Evolutionary conservation across 1,140 invertebrate genomes (phyloP), one percentile per base, ranked within the genome.

Genomic region (Hydropsyche tenuis): DNA sequence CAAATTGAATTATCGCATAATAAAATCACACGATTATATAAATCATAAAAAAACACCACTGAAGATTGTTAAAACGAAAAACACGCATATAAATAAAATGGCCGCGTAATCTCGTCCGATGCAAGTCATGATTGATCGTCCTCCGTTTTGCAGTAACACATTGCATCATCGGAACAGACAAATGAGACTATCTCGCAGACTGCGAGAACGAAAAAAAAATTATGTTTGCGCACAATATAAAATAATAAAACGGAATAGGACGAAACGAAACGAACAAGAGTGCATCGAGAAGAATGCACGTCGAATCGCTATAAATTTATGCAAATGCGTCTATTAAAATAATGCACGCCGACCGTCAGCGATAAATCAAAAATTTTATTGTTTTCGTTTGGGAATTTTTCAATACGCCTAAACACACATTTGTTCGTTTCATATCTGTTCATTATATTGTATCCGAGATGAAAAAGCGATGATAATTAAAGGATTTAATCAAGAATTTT

Each of bases 261-360:
- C 30, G 30, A 37, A 37, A 4, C 30, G 30, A 37, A 37, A 37
- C 3, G 30, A 37, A 37, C 18, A 60, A 60, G 25, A 60, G 56
- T 60, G 56, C 56, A 60, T 60, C 23, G 23, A 60, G 23, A 60
- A 60, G 56, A 60, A 60, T 60, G 56, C 56, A 27, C 18, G 20
- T 60, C 56, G 56, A 16, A 60, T 22, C 22, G 4, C 11, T 23
- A 60, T 23, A 60, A 18, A 60, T 23, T 14, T 14, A 60, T 23
- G 22, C 51, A 56, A 56, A 56, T 23, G 22, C 22, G 23, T 23
- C 56, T 60, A 60, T 60, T 60, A 25, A 27, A 60, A 60, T 60
- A 60, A 27, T 60, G 56, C 56, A 60, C 11, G 23, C 12, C 23
- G n/a, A 60, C 23, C 20, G 22, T 25, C 56, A 20, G 23, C 23